Evolutionary conservation across 2,113 vertebrate species (phyloP).

Genomic region (Dicerorhinus sumatrensis): DNA sequence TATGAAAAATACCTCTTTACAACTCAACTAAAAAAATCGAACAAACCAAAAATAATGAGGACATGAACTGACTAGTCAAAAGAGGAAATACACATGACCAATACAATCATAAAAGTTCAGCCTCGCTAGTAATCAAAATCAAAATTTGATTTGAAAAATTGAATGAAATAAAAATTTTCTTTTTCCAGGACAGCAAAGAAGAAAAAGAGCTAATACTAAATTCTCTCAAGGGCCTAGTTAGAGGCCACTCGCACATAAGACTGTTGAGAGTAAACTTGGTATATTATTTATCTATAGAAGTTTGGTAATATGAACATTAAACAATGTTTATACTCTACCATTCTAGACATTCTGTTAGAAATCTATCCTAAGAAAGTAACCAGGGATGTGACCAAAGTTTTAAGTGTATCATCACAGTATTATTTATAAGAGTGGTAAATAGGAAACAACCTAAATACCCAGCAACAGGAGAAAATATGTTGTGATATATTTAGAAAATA

Average conservation of each 20-base stretch:
- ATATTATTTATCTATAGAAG: not conserved
- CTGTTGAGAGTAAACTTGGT: not conserved
- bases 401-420: not conserved
- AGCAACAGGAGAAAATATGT: not conserved
- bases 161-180: not conserved
- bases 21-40: not conserved
- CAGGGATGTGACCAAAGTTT: not conserved
- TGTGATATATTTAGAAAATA: not conserved
- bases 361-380: not conserved
- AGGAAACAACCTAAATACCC: not conserved
- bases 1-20: conserved; percentile 4
- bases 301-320: not conserved
- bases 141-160: not conserved
- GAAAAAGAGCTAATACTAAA: not conserved
- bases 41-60: not conserved
- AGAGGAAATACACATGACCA: not conserved
- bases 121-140: not conserved
- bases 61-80: not conserved
- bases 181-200: conserved; percentile 30
- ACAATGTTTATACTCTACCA: not conserved
- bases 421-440: not conserved
- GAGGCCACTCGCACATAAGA: not conserved
- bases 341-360: conserved; percentile 2
- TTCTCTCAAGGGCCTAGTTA: not conserved
- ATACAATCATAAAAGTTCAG: not conserved